Base-by-base conservation (phyloP, 2,113 vertebrate species). In the Mobula hypostoma region DNA sequence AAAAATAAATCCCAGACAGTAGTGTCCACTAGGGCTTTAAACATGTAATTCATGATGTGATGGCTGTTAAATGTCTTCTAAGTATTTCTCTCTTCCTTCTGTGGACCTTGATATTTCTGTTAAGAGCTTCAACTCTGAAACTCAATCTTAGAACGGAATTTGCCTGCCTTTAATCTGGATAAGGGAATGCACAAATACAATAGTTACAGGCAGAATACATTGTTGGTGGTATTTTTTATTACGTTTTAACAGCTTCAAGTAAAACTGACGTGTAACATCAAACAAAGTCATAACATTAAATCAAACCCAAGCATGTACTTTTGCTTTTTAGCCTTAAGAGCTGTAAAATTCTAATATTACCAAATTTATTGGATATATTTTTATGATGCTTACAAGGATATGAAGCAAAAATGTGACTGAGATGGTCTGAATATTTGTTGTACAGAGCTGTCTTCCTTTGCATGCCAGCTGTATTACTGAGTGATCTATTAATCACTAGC, bases 161-260 rank as follows among this genome's bases (percentile, higher is more conserved):
- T 48, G 40, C 58, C 32, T 48, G 90, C 32, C 68, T 93, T 93
- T 93, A 93, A 93, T 93, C 66, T 93, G 68, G 32, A 74, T 72
- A 27, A 70, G 68, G 70, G 70, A 56, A 93, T 48, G 68, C 19
- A 29, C 24, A 40, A 56, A 29, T 56, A 93, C 32, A 76, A 76
- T 56, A 7, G 91, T 74, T 56, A 40, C 68, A 93, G 91, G 70
- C 91, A 74, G 36, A 74, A 56, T 66, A 32, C 85, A 66, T 66
- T 90, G 85, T 68, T 90, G 61, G 85, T 90, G 61, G 85, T 48
- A 93, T 76, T 93, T 36, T 93, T 93, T 56, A 27, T 93, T 93
- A 72, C 66, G 48, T 56, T 93, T 93, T 93, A 93, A 93, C 66
- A 48, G 90, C 36, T 93, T 93, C 91, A 93, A 93, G 40, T 93